phyloP scores from a whole-genome alignment of 2,113 vertebrate species.

The Neotoma lepida region DNA sequence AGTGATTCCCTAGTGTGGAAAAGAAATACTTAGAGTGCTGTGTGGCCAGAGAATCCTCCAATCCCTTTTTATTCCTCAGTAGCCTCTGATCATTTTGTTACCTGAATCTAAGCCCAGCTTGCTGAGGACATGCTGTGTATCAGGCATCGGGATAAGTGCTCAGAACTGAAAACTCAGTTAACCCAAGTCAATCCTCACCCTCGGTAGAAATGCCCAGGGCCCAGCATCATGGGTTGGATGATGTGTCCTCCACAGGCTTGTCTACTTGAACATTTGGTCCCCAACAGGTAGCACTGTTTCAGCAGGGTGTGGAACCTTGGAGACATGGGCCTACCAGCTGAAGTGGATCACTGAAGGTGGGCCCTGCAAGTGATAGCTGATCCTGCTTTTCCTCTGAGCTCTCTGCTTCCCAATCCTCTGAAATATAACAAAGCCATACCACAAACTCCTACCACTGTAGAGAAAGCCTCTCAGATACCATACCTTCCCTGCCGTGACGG shows the following conservation, averaged over 20 bases:
- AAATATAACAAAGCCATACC: not conserved
- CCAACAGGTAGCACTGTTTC: not conserved
- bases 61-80: not conserved
- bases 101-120: not conserved
- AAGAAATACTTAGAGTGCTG: not conserved
- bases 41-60: not conserved
- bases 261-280: not conserved
- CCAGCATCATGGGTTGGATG: not conserved
- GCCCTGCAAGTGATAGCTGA: not conserved
- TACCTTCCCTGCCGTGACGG: no score
- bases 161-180: not conserved
- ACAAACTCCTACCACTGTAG: no score
- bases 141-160: not conserved
- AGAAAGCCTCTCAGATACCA: not conserved
- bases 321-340: not conserved
- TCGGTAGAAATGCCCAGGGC: not conserved
- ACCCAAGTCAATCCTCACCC: not conserved
- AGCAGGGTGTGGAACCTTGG: not conserved
- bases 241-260: not conserved
- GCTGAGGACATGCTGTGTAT: not conserved
- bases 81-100: not conserved
- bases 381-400: not conserved
- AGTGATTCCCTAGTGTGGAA: not conserved
- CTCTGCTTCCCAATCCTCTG: no score
- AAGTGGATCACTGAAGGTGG: not conserved